Evolutionary conservation across 2,113 vertebrate species (phyloP).

Genomic region (Nibea albiflora): DNA sequence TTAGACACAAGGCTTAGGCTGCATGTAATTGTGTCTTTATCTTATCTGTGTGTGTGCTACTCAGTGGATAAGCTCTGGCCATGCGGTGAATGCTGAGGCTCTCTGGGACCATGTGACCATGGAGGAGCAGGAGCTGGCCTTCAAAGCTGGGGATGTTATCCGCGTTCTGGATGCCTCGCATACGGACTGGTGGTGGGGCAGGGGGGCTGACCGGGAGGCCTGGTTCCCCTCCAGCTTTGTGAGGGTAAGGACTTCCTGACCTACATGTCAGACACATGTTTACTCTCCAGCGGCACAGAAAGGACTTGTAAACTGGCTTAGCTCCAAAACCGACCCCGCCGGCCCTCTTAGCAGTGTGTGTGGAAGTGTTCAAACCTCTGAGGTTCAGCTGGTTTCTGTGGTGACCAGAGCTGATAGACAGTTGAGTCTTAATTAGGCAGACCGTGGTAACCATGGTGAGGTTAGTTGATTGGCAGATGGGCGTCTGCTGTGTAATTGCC

Average conservation of each 20-base stretch:
- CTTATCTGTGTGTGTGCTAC: conserved; percentile 56
- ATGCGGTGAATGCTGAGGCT: conserved; percentile 92
- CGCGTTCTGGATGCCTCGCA: conserved; percentile 93
- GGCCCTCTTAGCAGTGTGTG: conserved; percentile 41
- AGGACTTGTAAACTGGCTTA: conserved; percentile 63
- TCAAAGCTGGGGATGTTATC: conserved; percentile 98
- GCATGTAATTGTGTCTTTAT: conserved; percentile 74
- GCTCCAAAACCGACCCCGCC: conserved; percentile 58
- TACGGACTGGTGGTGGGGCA: conserved; percentile 99
- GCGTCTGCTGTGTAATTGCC: conserved; percentile 61
- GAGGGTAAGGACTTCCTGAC: conserved; percentile 86
- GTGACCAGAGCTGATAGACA: conserved; percentile 70
- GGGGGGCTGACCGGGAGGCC: conserved; percentile 90
- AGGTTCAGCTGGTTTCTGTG: conserved; percentile 64
- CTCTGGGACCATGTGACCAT: conserved; percentile 99
- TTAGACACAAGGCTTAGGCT: conserved; percentile 52
- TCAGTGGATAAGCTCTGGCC: conserved; percentile 79
- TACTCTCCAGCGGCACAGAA: conserved; percentile 60
- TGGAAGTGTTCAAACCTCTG: conserved; percentile 33
- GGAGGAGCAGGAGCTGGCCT: conserved; percentile 97
- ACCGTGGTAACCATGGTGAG: conserved; percentile 51
- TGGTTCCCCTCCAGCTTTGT: conserved; percentile 99
- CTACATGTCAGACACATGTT: conserved; percentile 55
- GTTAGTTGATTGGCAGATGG: conserved; percentile 74
- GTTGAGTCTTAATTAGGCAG: conserved; percentile 66